Evolutionary conservation across 1,140 invertebrate species (phyloP).

Genomic region (Dendroctonus ponderosae): DNA sequence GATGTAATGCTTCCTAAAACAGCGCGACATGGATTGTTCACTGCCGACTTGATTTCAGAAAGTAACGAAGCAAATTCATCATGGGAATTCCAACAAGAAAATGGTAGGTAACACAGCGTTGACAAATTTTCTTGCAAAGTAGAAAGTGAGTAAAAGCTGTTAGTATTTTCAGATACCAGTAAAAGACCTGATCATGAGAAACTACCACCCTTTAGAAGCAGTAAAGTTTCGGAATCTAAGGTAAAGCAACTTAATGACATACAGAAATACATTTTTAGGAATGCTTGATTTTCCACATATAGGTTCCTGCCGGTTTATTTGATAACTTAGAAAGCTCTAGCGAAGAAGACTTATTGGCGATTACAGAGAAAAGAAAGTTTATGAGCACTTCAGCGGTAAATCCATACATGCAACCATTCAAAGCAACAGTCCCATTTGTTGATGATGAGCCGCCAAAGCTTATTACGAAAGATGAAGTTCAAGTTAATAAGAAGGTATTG

Average conservation of each 20-base stretch:
- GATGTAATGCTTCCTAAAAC: slow-evolving; percentile 43
- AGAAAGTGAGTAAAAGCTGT: too few species aligned
- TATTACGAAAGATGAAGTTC: slow-evolving; percentile 26
- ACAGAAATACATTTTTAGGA: background rate
- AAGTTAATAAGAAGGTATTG: slow-evolving; percentile 31
- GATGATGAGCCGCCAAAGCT: slow-evolving; percentile 40
- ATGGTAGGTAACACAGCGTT: too few species aligned
- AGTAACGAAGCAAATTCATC: too few species aligned
- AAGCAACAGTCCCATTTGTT: slow-evolving; percentile 34
- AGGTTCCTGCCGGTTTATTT: slow-evolving; percentile 20
- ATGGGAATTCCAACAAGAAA: too few species aligned
- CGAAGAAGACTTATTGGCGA: slow-evolving; percentile 45
- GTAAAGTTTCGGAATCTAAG: too few species aligned
- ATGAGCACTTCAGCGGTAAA: slow-evolving; percentile 30
- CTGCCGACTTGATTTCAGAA: slow-evolving; percentile 31
- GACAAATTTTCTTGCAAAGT: too few species aligned
- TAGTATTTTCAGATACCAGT: too few species aligned
- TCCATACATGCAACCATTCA: slow-evolving; percentile 49
- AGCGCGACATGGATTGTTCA: slow-evolving; percentile 51
- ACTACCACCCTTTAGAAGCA: too few species aligned
- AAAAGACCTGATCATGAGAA: too few species aligned
- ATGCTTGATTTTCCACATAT: slow-evolving; percentile 6
- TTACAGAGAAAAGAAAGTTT: slow-evolving; percentile 28
- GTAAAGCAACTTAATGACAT: too few species aligned
- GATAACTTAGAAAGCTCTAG: slow-evolving; percentile 30